Base-by-base conservation (phyloP, 92 coral and sea anemone genomes). In the Desmophyllum pertusum region DNA sequence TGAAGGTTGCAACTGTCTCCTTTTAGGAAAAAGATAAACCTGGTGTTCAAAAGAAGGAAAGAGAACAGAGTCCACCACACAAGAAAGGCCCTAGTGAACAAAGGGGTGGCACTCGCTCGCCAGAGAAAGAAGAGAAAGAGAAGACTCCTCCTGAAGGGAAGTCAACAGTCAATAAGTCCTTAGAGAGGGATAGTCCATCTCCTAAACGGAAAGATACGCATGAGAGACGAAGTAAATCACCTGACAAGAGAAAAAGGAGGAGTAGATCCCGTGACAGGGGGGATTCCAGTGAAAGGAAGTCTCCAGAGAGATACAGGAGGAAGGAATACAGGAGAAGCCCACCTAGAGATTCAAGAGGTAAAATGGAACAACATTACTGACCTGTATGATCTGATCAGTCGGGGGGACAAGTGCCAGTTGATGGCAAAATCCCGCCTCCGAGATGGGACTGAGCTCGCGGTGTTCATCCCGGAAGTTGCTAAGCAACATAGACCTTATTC, bases 271-370 rank as follows among this genome's bases (percentile, higher is more conserved):
- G 75, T 9, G 84, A 87, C 9, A 75, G 87, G 21, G 21, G 80
- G 23, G 74, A 13, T 46, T 78, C 83, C 38, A 45, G 75, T 52
- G 76, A 39, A 1, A 66, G 72, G 68, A 76, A 75, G 69, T 87
- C 90, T 27, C 86, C 90, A 11, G 90, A 87, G 10, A 87, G 86
- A 38, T 35, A 59, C 40, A 68, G 84, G 29, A 80, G 73, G 38
- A 50, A 48, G 63, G 76, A 77, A 42, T 77, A 78, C 63, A 78
- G 80, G 62, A 88, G 84, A 40, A 72, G 83, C 68, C 91, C 91
- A n/a, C 57, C 51, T 23, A 88, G 84, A 57, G 86, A 84, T 31
- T 84, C 85, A 17, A 80, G 72, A 62, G 87, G 87, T 84, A 74
- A 31, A 30, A 18, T 27, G 4, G 13, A 33, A 8, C 21, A 9